These are phyloP conservation scores for Nothura maculosa DNA, from an alignment of 2,797 vertebrate species.

Conservation along the genomic window DNA sequence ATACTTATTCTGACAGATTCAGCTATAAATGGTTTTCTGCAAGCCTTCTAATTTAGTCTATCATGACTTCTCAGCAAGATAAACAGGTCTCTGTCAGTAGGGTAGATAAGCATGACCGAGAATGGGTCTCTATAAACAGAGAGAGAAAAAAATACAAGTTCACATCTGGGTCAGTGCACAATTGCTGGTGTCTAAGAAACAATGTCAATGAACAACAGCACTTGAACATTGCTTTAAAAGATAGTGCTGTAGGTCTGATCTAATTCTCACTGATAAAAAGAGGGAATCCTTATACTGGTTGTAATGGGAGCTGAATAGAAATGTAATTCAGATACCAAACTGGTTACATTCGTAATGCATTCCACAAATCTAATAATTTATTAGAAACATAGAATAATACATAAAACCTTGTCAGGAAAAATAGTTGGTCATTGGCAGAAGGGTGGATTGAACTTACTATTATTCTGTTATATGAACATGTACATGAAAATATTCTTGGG, in stretches of 20 bases:
- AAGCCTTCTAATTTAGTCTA: constrained; percentile 45
- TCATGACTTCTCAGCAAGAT: constrained; percentile 38
- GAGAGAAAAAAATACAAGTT: constrained; percentile 51
- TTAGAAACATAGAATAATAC: neutral
- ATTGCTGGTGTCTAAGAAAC: constrained; percentile 52
- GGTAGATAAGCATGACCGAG: constrained; percentile 45
- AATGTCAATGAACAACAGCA: constrained; percentile 31
- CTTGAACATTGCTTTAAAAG: constrained; percentile 34
- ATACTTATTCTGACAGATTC: neutral
- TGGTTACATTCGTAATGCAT: neutral
- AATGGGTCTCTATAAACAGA: constrained; percentile 52
- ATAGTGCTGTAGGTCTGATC: neutral
- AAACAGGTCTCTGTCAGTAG: constrained; percentile 25
- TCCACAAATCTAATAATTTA: constrained; percentile 3
- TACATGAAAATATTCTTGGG: neutral
- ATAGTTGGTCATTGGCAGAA: neutral
- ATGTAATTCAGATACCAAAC: neutral
- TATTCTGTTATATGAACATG: neutral
- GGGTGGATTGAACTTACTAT: neutral
- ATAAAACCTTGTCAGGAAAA: constrained; percentile 7
- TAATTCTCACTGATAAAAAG: constrained; percentile 3
- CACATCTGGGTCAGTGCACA: constrained; percentile 75
- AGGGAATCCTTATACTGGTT: constrained; percentile 2
- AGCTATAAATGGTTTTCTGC: constrained; percentile 22
- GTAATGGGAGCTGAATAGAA: neutral